Base-by-base conservation (phyloP, 1,140 invertebrate species). In the Platyscapa corneri region DNA sequence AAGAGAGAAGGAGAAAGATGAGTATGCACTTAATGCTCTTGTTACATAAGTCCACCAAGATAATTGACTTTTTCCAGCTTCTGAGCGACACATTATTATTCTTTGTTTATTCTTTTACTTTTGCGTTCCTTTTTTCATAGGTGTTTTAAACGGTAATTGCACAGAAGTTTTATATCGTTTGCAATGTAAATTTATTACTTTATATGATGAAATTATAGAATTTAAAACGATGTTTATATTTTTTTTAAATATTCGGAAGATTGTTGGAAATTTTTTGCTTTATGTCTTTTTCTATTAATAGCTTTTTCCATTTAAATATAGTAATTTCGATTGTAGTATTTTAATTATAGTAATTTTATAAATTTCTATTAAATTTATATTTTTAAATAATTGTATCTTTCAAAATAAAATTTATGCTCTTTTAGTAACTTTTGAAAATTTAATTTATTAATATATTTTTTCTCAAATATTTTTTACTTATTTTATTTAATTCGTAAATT, bases 21-120 rank as follows among this genome's bases (percentile, higher is more conserved):
- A 82, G 75, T 84, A 30, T 75, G 32, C 70, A 75, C 70, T 83
- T 75, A 56, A 37, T 84, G 76, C 76, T 79, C 76, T 79, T 84
- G 67, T 79, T 84, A 84, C 75, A 49, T 84, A 79, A 78, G 42
- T 72, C 42, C 60, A 75, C 30, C 32, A 20, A 46, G 56, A 49
- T 65, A 75, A 84, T 79, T 83, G 67, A 74, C 81, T 84, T 84
- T 79, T 74, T 70, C 77, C 42, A 65, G 32, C 74, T 70, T 74
- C 74, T 77, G 34, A 46, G 64, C 64, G 39, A 49, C 80, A 82
- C 46, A 72, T 53, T 72, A 82, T 82, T 75, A 39, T 75, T 83
- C 32, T 75, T 42, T 80, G 30, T 65, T 80, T 67, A 46, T 80
- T 80, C n/a, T 46, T 60, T 83, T 72, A n/a, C 32, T 20, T 3